Base-by-base conservation (phyloP, 2,113 vertebrate species). In the Paradisaea rubra region DNA sequence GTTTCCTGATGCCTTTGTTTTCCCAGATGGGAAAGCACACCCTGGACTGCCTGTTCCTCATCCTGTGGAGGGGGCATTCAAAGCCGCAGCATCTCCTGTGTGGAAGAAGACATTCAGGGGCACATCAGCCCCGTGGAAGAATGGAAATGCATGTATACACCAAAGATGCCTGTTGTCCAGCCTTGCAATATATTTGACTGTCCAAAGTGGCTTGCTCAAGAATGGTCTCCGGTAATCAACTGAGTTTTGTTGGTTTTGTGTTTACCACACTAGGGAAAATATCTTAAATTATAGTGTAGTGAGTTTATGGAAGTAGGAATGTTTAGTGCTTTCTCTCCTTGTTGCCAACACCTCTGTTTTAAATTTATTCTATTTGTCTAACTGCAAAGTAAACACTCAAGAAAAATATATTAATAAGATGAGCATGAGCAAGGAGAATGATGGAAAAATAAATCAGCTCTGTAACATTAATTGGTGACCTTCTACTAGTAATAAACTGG, bases 121-220 rank as follows among this genome's bases (percentile, higher is more conserved):
- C 98, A 96, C 94, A 97, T 99, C 94, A 99, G 98, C 63, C 96
- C 98, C 2, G 98, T 99, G 14, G 99, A 99, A 82, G 99, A 99
- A 93, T 99, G 99, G 99, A 99, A 99, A 97, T 99, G 99, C 98
- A 99, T 99, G 97, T 99, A 99, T 91, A 98, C 98, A 64, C 98
- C 98, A 70, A 99, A 99, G 98, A 98, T 98, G 35, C 98, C 98
- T 70, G 96, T 98, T 95, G 94, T 99, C 77, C 99, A 99, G 96
- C 98, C 99, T 91, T 99, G 99, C 97, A 99, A 99, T 97, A 96
- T 98, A 94, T 99, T 98, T 88, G 98, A 99, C 98, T 99, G 99
- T 91, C 99, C 99, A 86, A 99, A 98, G 88, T 99, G 99, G 99
- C 97, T 99, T 96, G 98, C 99, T 66, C 99, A 99, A 96, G 99